These are phyloP conservation scores for Diorhabda sublineata DNA, from an alignment of 1,140 invertebrate genomes.

Conservation along the genomic window DNA sequence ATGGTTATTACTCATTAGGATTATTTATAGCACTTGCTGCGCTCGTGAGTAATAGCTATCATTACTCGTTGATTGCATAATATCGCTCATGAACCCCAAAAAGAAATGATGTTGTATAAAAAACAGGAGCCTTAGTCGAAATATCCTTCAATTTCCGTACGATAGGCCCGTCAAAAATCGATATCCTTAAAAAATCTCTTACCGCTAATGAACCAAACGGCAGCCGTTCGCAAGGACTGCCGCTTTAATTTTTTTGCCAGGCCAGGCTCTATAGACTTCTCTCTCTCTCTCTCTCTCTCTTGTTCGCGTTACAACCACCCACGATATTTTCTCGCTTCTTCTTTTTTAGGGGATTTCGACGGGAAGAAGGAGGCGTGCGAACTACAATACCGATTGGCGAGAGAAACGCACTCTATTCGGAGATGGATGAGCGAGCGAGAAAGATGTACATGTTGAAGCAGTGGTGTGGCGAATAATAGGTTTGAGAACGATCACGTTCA, in stretches of 20 bases:
- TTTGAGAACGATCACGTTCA: neutral
- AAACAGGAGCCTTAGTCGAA: too few species aligned
- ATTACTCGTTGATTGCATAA: too few species aligned
- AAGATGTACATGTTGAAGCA: neutral
- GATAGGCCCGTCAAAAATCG: neutral
- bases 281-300: neutral
- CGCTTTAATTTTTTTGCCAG: constrained; percentile 27
- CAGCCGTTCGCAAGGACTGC: constrained; percentile 16
- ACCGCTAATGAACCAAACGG: neutral
- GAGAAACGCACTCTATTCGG: constrained; percentile 2
- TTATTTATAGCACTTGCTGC: too few species aligned
- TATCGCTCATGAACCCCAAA: too few species aligned
- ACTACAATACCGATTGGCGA: neutral
- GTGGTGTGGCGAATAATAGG: neutral
- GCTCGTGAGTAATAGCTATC: too few species aligned
- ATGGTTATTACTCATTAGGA: too few species aligned
- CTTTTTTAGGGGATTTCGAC: constrained; percentile 5
- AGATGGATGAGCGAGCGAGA: neutral
- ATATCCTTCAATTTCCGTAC: neutral
- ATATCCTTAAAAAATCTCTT: neutral
- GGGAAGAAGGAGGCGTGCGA: neutral
- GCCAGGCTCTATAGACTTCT: constrained; percentile 11
- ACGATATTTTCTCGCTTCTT: neutral
- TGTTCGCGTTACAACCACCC: neutral
- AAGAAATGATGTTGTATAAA: too few species aligned